These are phyloP conservation scores for Diogma glabrata DNA, from an alignment of 2,888 invertebrate species.

Conservation along the genomic window DNA sequence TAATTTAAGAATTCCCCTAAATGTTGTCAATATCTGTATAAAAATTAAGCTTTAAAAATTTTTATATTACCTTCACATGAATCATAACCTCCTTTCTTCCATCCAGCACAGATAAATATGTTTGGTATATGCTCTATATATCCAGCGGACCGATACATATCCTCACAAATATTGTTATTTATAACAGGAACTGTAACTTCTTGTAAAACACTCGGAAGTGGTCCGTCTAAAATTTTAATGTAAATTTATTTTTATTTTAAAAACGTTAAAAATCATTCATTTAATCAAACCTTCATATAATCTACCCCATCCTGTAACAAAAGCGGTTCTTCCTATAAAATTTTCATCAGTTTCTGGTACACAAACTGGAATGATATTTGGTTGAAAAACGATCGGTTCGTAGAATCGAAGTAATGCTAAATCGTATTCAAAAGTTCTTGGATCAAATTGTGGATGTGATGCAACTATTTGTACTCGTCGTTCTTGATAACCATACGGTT, in stretches of 20 bases:
- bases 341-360: constrained; percentile 74
- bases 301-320: constrained; percentile 87
- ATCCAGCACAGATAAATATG: constrained; percentile 88
- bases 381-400: constrained; percentile 82
- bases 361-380: constrained; percentile 83
- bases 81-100: constrained; percentile 79
- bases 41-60: background rate
- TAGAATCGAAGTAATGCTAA: constrained; percentile 78
- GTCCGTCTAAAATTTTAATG: constrained; percentile 56
- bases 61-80: constrained; percentile 64
- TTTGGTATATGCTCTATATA: constrained; percentile 89
- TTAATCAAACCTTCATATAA: constrained; percentile 63
- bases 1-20: constrained; percentile 9
- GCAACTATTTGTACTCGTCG: constrained; percentile 84
- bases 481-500: constrained; percentile 80
- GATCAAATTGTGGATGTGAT: constrained; percentile 86
- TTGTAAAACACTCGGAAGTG: constrained; percentile 80
- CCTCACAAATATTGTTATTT: constrained; percentile 80
- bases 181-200: constrained; percentile 89
- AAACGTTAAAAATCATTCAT: background rate
- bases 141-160: constrained; percentile 82
- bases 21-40: background rate
- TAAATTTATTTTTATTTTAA: background rate
- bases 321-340: constrained; percentile 75
- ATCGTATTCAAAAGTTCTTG: constrained; percentile 86